These are phyloP conservation scores for Drosophila sechellia DNA, from an alignment of 1,140 invertebrate genomes.

Conservation along the genomic window DNA sequence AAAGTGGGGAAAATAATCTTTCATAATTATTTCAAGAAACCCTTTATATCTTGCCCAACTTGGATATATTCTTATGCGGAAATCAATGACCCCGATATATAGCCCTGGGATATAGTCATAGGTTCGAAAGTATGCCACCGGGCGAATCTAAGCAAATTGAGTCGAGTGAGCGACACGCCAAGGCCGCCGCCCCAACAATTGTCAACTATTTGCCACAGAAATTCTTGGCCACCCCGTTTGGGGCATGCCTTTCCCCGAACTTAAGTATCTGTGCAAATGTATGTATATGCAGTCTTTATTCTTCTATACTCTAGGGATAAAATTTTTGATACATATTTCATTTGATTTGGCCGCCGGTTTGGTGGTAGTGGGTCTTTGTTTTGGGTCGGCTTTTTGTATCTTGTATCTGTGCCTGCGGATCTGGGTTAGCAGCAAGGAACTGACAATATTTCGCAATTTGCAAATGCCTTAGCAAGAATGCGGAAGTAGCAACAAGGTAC, in stretches of 20 bases:
- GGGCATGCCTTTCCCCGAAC: constrained; percentile 8
- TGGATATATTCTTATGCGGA: constrained; percentile 19
- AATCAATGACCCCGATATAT: constrained; percentile 24
- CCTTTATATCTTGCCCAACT: not conserved
- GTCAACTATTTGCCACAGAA: constrained; percentile 66
- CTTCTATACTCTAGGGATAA: constrained; percentile 27
- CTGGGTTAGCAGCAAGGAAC: constrained; percentile 41
- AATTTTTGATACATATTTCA: constrained; percentile 30
- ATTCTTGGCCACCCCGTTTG: constrained; percentile 44
- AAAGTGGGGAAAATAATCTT: not conserved
- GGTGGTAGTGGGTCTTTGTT: constrained; percentile 12
- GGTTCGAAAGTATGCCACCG: constrained; percentile 42
- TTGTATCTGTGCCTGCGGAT: constrained; percentile 26
- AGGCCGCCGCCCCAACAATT: constrained; percentile 66
- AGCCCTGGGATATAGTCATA: constrained; percentile 35
- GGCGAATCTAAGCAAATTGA: constrained; percentile 43
- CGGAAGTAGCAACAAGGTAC: constrained; percentile 14
- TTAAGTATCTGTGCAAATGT: not conserved
- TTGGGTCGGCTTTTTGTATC: constrained; percentile 9
- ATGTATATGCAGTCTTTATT: constrained; percentile 3
- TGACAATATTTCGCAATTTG: constrained; percentile 41
- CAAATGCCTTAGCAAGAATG: constrained; percentile 27
- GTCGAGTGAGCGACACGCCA: constrained; percentile 46
- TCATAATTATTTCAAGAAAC: no score
- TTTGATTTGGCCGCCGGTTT: constrained; percentile 1